Percentiles rank a stretch among this genome's conserved stretches.
Evolutionary conservation across 1,140 invertebrate genomes (phyloP).

Genomic region (Homarus americanus): DNA sequence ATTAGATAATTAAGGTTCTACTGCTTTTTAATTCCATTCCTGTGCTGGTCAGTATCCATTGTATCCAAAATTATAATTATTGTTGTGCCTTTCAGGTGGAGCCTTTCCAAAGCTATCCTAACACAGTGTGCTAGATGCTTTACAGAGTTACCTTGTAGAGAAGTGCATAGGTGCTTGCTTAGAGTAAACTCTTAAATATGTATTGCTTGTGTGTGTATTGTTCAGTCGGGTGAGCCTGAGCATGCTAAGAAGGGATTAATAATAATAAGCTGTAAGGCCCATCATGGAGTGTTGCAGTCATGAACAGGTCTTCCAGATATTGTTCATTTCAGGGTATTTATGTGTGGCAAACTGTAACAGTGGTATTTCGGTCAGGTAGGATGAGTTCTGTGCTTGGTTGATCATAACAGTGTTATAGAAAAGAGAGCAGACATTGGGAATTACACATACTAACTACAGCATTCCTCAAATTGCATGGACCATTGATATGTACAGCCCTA

Average conservation of each 20-base stretch:
- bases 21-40: neutral
- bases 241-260: neutral
- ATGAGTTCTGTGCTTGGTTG: neutral
- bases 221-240: neutral
- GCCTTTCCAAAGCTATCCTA: conserved; percentile 23
- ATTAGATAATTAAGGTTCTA: neutral
- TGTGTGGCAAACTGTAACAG: neutral
- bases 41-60: neutral
- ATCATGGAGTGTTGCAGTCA: neutral
- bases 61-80: conserved; percentile 41
- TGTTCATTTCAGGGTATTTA: neutral
- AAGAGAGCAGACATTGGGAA: neutral
- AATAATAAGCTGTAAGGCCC: neutral
- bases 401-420: neutral
- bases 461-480: neutral
- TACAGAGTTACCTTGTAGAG: neutral
- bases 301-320: conserved; percentile 8
- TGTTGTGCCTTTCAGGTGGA: conserved; percentile 55
- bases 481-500: neutral
- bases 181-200: neutral
- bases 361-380: neutral
- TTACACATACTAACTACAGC: neutral
- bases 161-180: neutral
- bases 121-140: conserved; percentile 13
- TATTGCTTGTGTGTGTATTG: neutral